phyloP scores from a whole-genome alignment of 2,113 vertebrate genomes.

The Saccopteryx leptura region DNA sequence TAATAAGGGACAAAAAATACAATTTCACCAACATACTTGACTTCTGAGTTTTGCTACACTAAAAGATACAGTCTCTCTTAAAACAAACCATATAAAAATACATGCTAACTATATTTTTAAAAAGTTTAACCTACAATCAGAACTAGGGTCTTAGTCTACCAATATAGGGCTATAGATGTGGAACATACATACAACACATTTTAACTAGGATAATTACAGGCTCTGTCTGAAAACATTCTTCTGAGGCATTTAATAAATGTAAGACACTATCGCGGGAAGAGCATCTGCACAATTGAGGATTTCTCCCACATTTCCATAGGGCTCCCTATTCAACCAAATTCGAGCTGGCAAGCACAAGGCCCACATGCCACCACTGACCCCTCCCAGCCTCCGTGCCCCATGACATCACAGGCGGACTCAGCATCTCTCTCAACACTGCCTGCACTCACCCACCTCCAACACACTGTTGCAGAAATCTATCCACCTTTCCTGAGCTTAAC shows the following conservation, averaged over 20 bases:
- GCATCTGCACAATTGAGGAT: neutral
- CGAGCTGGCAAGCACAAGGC: neutral
- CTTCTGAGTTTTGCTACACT: conserved; percentile 42
- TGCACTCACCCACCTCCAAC: neutral
- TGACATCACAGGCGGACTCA: neutral
- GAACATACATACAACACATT: neutral
- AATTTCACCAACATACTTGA: conserved; percentile 47
- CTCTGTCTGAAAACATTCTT: neutral
- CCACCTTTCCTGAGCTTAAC: neutral
- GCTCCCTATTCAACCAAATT: neutral
- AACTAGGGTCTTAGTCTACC: neutral
- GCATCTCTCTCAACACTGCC: neutral
- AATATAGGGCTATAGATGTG: neutral
- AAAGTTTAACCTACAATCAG: neutral
- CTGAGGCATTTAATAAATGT: neutral
- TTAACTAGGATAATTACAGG: neutral
- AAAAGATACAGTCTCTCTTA: neutral
- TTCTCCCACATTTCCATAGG: neutral
- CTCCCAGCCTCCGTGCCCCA: neutral
- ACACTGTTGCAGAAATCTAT: neutral
- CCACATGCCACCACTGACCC: neutral
- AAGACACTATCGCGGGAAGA: neutral
- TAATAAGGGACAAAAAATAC: conserved; percentile 64
- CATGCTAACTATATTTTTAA: neutral
- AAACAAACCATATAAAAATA: conserved; percentile 36